A percentile compares a stretch with the other conserved stretches of the same genome.
Conservation (phyloP, 2,888 invertebrate species). For the Drosophila mimica region DNA sequence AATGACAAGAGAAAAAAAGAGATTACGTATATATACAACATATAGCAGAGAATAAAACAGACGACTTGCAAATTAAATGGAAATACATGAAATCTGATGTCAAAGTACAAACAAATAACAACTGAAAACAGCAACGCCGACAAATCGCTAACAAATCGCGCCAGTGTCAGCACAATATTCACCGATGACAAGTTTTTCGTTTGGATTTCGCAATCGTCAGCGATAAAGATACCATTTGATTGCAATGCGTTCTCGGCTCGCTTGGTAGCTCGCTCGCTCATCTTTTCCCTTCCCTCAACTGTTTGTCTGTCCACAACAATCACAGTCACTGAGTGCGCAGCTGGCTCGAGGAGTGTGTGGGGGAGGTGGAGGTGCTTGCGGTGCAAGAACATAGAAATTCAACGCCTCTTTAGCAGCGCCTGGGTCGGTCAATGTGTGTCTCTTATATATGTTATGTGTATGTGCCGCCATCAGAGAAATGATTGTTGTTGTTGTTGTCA, state of each 20-base stretch:
- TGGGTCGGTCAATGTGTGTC: slow-evolving; percentile 24
- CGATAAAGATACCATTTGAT: slow-evolving; percentile 70
- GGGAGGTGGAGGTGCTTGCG: background rate
- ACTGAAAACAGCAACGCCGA: slow-evolving; percentile 29
- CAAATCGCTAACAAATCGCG: slow-evolving; percentile 50
- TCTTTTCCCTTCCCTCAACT: background rate
- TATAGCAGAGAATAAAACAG: slow-evolving; percentile 16
- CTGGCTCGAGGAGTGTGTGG: slow-evolving; percentile 4
- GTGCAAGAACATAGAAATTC: slow-evolving; percentile 66
- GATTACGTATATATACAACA: slow-evolving; percentile 24
- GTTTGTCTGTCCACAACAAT: slow-evolving; percentile 6
- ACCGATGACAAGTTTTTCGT: slow-evolving; percentile 78
- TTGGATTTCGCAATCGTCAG: slow-evolving; percentile 76
- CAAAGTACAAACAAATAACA: slow-evolving; percentile 47
- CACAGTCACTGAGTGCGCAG: slow-evolving; percentile 27
- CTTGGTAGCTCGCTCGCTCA: slow-evolving; percentile 1
- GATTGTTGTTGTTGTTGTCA: slow-evolving; percentile 15
- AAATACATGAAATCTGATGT: slow-evolving; percentile 79
- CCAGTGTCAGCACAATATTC: slow-evolving; percentile 71
- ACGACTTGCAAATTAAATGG: slow-evolving; percentile 70
- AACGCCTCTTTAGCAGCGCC: slow-evolving; percentile 44
- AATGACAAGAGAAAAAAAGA: slow-evolving; percentile 39
- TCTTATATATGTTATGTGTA: slow-evolving; percentile 24
- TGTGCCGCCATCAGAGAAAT: slow-evolving; percentile 44
- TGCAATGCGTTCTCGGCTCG: slow-evolving; percentile 29